These are phyloP conservation scores for Papilio demoleus DNA, from an alignment of 2,888 invertebrate genomes.

Conservation along the genomic window DNA sequence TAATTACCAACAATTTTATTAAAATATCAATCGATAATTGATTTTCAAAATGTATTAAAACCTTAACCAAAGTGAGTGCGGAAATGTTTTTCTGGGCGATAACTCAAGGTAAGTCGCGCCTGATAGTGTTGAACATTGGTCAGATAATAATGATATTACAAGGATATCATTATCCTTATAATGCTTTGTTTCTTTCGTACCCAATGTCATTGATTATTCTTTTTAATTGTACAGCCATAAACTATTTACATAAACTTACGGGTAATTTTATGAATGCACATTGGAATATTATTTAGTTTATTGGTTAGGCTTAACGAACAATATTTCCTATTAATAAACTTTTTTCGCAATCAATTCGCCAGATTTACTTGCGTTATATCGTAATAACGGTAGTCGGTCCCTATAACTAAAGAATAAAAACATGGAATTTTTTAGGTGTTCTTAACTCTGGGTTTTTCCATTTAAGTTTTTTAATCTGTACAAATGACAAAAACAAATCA, in stretches of 20 bases:
- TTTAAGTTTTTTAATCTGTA: conserved; percentile 2
- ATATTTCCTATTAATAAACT: too few species aligned
- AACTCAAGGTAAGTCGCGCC: background rate
- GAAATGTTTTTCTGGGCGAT: background rate
- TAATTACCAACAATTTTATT: too few species aligned
- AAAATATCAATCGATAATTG: too few species aligned
- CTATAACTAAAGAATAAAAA: background rate
- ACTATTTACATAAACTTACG: too few species aligned
- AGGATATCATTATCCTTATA: background rate
- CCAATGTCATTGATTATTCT: background rate
- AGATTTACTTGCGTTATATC: too few species aligned
- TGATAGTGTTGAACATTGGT: conserved; percentile 2
- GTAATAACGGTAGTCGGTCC: background rate
- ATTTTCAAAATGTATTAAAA: background rate
- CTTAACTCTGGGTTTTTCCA: background rate
- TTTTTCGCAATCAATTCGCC: too few species aligned
- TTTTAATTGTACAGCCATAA: background rate
- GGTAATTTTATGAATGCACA: too few species aligned
- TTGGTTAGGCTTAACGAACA: too few species aligned
- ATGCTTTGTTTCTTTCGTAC: background rate
- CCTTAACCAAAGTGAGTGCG: too few species aligned
- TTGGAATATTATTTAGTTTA: too few species aligned
- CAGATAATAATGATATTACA: conserved; percentile 1
- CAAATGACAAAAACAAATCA: conserved; percentile 1
- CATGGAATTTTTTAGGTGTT: background rate